A percentile compares a stretch with the other conserved stretches of the same genome.
Conservation (phyloP, 2,888 invertebrate genomes). For the Phyllotreta cruciferae region DNA sequence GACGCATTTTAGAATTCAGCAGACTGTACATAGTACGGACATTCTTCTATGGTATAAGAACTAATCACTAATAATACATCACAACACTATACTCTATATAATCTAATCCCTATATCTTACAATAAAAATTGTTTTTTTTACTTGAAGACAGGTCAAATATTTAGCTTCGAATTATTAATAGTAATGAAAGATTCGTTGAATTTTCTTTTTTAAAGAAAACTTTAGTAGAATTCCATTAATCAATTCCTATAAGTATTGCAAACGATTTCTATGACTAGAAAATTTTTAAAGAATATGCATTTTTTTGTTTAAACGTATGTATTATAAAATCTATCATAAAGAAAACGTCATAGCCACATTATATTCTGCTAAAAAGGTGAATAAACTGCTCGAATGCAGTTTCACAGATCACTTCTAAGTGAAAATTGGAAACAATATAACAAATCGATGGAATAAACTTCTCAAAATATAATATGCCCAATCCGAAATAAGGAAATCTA, state of each 20-base stretch:
- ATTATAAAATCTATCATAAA: not conserved
- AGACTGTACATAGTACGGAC: slow-evolving; percentile 2
- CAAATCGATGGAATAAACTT: not conserved
- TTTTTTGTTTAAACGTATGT: slow-evolving; percentile 16
- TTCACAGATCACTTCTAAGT: not conserved
- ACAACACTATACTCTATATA: slow-evolving; percentile 49
- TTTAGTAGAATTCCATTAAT: slow-evolving; percentile 44
- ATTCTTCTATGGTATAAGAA: slow-evolving; percentile 38
- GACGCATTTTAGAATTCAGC: not conserved
- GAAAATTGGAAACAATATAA: not conserved
- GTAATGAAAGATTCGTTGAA: slow-evolving; percentile 35
- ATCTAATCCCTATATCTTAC: slow-evolving; percentile 50
- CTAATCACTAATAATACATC: slow-evolving; percentile 50
- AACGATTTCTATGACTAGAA: slow-evolving; percentile 24
- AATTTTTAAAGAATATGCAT: slow-evolving; percentile 40
- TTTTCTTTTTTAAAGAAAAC: slow-evolving; percentile 28
- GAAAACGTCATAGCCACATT: not conserved
- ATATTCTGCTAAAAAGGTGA: slow-evolving; percentile 7
- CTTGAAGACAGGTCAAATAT: slow-evolving; percentile 53
- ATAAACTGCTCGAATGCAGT: not conserved
- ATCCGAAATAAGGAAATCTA: slow-evolving; percentile 41
- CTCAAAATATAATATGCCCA: slow-evolving; percentile 20
- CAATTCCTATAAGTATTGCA: slow-evolving; percentile 31
- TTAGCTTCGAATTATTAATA: slow-evolving; percentile 43
- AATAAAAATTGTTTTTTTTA: slow-evolving; percentile 45